These are phyloP conservation scores for Lepidurus packardi DNA, from an alignment of 1,140 invertebrate genomes.

Conservation along the genomic window DNA sequence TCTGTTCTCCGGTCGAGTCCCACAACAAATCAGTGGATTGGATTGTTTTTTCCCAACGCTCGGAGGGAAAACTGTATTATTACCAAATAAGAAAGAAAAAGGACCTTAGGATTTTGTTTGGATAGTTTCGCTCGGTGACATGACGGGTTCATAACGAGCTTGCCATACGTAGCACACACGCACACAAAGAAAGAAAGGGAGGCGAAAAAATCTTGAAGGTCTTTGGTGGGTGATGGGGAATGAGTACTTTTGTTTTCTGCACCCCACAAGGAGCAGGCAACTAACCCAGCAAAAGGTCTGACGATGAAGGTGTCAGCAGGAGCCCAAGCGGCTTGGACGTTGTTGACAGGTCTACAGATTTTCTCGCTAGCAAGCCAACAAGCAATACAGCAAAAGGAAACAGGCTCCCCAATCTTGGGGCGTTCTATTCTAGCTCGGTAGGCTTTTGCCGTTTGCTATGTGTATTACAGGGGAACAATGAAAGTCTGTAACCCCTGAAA, in stretches of 20 bases:
- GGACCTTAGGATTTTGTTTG: neutral
- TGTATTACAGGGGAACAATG: neutral
- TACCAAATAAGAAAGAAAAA: neutral
- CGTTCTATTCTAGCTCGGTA: conserved; percentile 1
- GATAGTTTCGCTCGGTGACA: conserved; percentile 7
- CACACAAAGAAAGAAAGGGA: neutral
- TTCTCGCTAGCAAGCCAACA: conserved; percentile 1
- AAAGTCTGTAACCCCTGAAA: neutral
- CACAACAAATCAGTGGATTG: too few relatives aligned
- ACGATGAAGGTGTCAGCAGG: conserved; percentile 20
- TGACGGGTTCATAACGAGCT: conserved; percentile 21
- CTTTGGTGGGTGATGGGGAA: conserved; percentile 6
- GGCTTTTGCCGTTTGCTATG: neutral
- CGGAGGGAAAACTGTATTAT: neutral
- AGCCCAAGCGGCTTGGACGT: conserved; percentile 20
- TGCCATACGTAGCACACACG: neutral
- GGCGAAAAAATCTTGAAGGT: neutral
- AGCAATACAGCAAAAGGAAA: neutral
- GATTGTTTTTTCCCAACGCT: neutral
- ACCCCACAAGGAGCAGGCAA: neutral
- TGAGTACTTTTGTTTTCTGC: conserved; percentile 11
- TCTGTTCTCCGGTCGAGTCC: too few relatives aligned
- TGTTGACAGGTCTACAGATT: conserved; percentile 17
- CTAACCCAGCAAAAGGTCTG: conserved; percentile 16
- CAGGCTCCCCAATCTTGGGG: neutral